Evolutionary conservation across 2,797 vertebrate species (phyloP).

Genomic region (Lophotriccus pileatus): DNA sequence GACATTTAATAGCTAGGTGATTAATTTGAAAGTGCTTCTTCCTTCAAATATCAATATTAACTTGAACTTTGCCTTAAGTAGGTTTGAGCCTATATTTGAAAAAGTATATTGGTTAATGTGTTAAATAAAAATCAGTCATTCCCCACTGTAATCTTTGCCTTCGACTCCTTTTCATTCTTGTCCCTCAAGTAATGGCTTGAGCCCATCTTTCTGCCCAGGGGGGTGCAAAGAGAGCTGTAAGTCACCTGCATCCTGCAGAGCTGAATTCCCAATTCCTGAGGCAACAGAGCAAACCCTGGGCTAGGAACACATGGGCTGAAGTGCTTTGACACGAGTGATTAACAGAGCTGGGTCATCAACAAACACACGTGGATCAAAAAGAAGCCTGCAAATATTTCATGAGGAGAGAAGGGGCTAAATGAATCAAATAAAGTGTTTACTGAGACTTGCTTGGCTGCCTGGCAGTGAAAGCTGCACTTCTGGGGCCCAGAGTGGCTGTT

Average conservation of each 20-base stretch:
- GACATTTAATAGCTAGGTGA: slow-evolving; percentile 53
- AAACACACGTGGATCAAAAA: not conserved
- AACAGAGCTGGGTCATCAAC: not conserved
- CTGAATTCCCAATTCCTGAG: not conserved
- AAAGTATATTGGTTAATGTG: slow-evolving; percentile 32
- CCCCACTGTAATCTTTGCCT: not conserved
- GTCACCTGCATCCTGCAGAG: not conserved
- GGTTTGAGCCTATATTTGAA: slow-evolving; percentile 39
- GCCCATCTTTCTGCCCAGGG: not conserved
- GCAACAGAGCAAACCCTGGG: not conserved
- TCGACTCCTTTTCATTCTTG: not conserved
- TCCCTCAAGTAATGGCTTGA: not conserved
- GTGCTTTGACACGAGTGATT: not conserved
- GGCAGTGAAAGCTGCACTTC: not conserved
- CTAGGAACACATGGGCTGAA: not conserved
- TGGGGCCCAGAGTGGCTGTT: not conserved
- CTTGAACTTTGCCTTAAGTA: slow-evolving; percentile 66
- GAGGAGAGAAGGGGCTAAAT: not conserved
- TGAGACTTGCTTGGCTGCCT: not conserved
- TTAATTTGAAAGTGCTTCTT: slow-evolving; percentile 53
- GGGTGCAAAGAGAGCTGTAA: not conserved
- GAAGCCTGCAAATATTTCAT: not conserved
- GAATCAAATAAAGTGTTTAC: not conserved
- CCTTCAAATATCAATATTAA: slow-evolving; percentile 64
- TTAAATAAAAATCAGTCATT: slow-evolving; percentile 46